Evolutionary conservation across 1,140 invertebrate species (phyloP).

Genomic region (Helicoverpa zea): DNA sequence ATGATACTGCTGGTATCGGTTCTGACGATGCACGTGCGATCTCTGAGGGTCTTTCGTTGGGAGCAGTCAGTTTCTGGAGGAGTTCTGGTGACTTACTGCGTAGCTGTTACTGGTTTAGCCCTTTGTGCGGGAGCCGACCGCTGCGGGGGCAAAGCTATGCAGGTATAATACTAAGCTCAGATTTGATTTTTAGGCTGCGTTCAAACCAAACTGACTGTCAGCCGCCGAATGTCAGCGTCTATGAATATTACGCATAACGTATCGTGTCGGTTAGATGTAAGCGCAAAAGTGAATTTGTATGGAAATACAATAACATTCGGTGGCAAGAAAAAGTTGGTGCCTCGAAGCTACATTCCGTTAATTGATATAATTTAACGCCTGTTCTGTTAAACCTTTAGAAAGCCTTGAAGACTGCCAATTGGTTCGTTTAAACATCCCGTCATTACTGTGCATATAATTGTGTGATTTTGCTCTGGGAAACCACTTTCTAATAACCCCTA

Average conservation of each 20-base stretch:
- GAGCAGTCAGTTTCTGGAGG: slow-evolving; percentile 74
- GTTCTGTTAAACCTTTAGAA: too few relatives aligned
- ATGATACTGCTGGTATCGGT: slow-evolving; percentile 62
- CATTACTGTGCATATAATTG: too few relatives aligned
- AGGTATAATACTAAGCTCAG: slow-evolving; percentile 54
- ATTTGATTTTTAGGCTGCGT: background rate
- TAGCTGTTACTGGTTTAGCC: slow-evolving; percentile 62
- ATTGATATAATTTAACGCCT: too few relatives aligned
- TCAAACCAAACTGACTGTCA: background rate
- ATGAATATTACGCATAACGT: too few relatives aligned
- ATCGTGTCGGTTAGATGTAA: too few relatives aligned
- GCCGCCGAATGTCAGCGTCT: too few relatives aligned
- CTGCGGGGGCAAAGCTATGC: slow-evolving; percentile 60
- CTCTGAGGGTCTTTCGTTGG: slow-evolving; percentile 72
- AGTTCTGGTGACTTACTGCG: slow-evolving; percentile 67
- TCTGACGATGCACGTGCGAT: slow-evolving; percentile 68
- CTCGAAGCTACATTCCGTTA: background rate
- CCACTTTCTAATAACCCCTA: background rate
- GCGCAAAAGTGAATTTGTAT: too few relatives aligned
- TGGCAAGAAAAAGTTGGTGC: too few relatives aligned
- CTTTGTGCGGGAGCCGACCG: slow-evolving; percentile 60
- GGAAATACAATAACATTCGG: too few relatives aligned
- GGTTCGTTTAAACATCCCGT: too few relatives aligned
- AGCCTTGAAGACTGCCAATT: too few relatives aligned
- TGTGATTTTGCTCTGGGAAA: too few relatives aligned